A percentile compares a stretch with the other conserved stretches of the same genome.
Evolutionary conservation across 1,140 invertebrate species (phyloP).

Genomic region (Chionoecetes opilio): DNA sequence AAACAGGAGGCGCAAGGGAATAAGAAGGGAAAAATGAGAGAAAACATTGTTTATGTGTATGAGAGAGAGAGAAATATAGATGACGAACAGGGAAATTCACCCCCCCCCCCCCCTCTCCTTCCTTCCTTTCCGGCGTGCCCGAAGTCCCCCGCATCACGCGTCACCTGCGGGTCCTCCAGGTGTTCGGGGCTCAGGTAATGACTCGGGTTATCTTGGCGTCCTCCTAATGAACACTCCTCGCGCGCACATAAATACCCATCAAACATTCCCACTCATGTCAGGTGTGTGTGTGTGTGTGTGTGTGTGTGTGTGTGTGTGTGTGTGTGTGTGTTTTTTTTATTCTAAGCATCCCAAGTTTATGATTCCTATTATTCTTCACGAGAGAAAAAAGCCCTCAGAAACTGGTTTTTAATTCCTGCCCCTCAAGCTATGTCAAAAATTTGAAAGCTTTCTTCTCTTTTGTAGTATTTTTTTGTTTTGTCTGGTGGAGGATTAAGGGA

Average conservation of each 20-base stretch:
- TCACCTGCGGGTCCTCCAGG: neutral
- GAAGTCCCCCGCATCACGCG: neutral
- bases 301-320: constrained; percentile 10
- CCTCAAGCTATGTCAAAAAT: neutral
- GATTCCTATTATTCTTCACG: constrained; percentile 5
- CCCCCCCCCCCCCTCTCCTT: neutral
- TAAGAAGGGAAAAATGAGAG: neutral
- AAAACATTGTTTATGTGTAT: too few species aligned
- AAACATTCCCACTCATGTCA: neutral
- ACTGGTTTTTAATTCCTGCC: neutral
- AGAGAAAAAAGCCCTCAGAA: too few species aligned
- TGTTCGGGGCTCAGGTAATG: neutral
- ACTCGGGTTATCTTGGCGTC: neutral
- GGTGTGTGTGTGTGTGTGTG: neutral
- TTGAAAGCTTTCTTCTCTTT: neutral
- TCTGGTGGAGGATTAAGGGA: constrained; percentile 7
- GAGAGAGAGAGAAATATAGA: constrained; percentile 27
- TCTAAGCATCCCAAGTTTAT: constrained; percentile 17
- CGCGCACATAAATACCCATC: neutral
- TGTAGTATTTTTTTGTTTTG: neutral
- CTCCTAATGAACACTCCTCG: neutral
- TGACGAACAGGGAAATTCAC: neutral
- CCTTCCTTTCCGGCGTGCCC: neutral
- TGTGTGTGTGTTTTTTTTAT: neutral
- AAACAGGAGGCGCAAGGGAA: neutral